These are phyloP conservation scores for Cololabis saira DNA, from an alignment of 2,113 vertebrate species.

Conservation along the genomic window DNA sequence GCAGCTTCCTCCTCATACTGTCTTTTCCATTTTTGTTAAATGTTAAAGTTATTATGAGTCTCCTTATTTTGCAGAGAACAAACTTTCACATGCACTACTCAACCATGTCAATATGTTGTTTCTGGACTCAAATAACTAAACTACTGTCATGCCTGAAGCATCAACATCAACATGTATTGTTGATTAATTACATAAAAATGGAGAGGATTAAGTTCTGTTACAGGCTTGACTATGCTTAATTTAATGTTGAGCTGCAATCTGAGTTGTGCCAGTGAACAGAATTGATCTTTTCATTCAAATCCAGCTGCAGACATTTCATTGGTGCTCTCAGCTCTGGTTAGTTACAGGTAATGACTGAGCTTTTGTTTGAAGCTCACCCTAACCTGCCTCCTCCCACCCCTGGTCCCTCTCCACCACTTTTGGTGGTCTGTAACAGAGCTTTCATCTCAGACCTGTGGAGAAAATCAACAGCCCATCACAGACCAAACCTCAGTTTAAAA, in stretches of 20 bases:
- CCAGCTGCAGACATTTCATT: constrained; percentile 9
- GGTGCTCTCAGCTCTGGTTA: constrained; percentile 4
- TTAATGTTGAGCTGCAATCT: not conserved
- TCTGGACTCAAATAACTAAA: too few relatives aligned
- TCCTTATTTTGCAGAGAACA: too few relatives aligned
- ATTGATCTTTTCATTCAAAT: not conserved
- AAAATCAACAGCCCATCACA: not conserved
- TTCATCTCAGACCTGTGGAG: constrained; percentile 47
- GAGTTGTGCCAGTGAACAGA: too few relatives aligned
- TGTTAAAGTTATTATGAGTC: too few relatives aligned
- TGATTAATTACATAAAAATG: not conserved
- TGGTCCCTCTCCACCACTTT: not conserved
- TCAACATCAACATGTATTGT: not conserved
- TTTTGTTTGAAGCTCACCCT: not conserved
- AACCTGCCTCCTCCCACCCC: not conserved
- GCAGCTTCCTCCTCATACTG: not conserved
- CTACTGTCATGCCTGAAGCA: not conserved
- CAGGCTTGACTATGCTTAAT: not conserved
- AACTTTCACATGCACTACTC: too few relatives aligned
- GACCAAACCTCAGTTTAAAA: not conserved
- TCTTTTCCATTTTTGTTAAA: too few relatives aligned
- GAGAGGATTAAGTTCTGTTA: not conserved
- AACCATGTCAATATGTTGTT: too few relatives aligned
- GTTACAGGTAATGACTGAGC: constrained; percentile 22
- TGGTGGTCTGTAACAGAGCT: constrained; percentile 30